These are phyloP conservation scores for Poecilus cupreus DNA, from an alignment of 2,888 invertebrate species.

Conservation along the genomic window DNA sequence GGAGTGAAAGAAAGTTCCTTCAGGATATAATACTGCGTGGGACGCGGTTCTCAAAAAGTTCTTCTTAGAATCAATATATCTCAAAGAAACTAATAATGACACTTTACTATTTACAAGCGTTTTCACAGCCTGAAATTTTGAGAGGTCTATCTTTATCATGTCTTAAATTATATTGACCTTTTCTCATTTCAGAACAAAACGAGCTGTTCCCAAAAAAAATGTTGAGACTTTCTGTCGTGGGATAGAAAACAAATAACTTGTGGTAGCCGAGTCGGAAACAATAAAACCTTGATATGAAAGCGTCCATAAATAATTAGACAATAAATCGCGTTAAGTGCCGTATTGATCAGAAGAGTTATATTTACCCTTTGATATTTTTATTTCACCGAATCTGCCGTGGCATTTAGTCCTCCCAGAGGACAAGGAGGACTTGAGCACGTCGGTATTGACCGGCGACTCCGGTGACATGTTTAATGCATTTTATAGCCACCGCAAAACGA, in stretches of 20 bases:
- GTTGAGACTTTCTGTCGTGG: too few relatives aligned
- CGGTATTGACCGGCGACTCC: slow-evolving; percentile 36
- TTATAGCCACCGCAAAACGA: slow-evolving; percentile 42
- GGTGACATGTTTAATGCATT: slow-evolving; percentile 56
- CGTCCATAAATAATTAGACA: slow-evolving; percentile 16
- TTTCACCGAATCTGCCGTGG: slow-evolving; percentile 26
- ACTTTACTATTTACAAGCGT: too few relatives aligned
- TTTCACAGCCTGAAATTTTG: too few relatives aligned
- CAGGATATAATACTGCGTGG: background rate
- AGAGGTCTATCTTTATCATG: too few relatives aligned
- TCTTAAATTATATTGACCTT: too few relatives aligned
- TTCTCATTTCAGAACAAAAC: too few relatives aligned
- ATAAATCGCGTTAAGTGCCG: slow-evolving; percentile 22
- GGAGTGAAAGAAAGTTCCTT: background rate
- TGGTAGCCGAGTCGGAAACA: background rate
- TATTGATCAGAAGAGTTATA: slow-evolving; percentile 36
- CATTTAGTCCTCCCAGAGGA: slow-evolving; percentile 34
- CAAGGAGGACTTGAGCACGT: slow-evolving; percentile 7
- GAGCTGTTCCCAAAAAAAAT: too few relatives aligned
- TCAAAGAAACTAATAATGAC: too few relatives aligned
- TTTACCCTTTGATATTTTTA: slow-evolving; percentile 35
- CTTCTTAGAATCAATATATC: too few relatives aligned
- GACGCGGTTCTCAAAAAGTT: background rate
- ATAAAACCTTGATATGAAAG: background rate
- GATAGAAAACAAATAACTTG: background rate